Base-by-base conservation (phyloP, 2,888 invertebrate species). In the Terebella lapidaria region DNA sequence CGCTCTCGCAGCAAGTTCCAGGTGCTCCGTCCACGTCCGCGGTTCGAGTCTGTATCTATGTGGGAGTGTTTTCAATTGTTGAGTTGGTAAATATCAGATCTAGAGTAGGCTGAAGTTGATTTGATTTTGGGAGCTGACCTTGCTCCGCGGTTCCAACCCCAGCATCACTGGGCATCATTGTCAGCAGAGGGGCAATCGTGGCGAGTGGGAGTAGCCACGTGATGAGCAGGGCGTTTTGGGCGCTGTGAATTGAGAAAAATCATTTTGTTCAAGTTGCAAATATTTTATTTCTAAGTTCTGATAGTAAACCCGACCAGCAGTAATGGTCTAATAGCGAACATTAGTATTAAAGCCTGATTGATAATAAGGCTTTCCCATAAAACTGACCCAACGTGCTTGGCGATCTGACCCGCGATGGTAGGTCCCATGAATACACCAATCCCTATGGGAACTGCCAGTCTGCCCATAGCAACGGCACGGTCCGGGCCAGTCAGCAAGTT, bases 371-470 rank as follows among this genome's bases (percentile, higher is more conserved):
- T 15, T 35, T 35, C n/a, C 42, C n/a, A 35, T 15, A 10, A 35
- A 35, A 35, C n/a, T 35, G 42, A 10, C 42, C 42, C 42, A n/a
- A 35, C n/a, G 42, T 18, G 5, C 28, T 28, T 53, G 29, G 53
- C 53, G 15, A 53, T 5, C 22, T 27, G 28, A 18, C 53, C 53
- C 15, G 15, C 53, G 5, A 53, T 15, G 28, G 53, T 28, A 5
- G 53, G 53, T 53, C 53, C 53, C 10, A 53, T 5, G 15, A 53
- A 28, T 28, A 53, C 15, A 4, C 53, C 53, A 5, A 53, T 5
- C 25, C 53, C 22, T 15, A 28, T 28, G 26, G 53, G 53, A 15
- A 53, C 4, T 5, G 28, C 53, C 15, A 53, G 53, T 28, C 28
- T 53, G 26, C 27, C 29, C 28, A 53, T 28, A 4, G 53, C 53